Conservation (phyloP, 1,140 invertebrate species). For the Heliothis subflexa region DNA sequence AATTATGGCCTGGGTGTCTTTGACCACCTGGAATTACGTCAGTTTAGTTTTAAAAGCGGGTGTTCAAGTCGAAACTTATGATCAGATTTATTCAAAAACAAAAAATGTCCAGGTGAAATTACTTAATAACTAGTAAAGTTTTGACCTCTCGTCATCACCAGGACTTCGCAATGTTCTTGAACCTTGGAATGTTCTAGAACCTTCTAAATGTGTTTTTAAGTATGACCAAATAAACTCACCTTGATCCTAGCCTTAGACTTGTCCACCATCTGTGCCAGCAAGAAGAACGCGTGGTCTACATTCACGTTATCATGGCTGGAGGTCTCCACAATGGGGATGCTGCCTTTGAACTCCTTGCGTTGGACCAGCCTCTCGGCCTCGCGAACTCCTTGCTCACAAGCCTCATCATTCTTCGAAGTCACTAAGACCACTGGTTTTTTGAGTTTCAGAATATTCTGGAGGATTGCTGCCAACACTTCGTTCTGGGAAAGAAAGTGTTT, state of each 20-base stretch:
- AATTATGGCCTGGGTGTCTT: no score
- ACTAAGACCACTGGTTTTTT: constrained; percentile 98
- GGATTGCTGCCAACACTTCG: constrained; percentile 93
- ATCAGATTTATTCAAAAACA: no score
- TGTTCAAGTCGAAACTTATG: no score
- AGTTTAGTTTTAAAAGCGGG: no score
- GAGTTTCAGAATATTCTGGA: constrained; percentile 95
- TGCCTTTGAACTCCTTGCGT: constrained; percentile 96
- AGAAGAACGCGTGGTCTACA: constrained; percentile 97
- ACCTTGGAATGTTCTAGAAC: no score
- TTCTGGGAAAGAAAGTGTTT: constrained; percentile 65
- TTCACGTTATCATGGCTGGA: constrained; percentile 99
- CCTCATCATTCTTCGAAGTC: constrained; percentile 98
- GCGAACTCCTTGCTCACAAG: constrained; percentile 94
- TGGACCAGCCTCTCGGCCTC: constrained; percentile 96
- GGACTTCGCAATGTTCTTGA: no score
- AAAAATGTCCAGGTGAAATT: no score
- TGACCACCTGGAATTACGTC: no score
- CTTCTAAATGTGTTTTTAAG: neutral
- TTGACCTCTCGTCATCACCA: no score
- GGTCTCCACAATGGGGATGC: constrained; percentile 96
- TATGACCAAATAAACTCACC: constrained; percentile 58
- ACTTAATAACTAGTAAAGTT: no score
- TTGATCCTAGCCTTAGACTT: constrained; percentile 88
- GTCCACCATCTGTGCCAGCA: constrained; percentile 97